Evolutionary conservation across 2,888 invertebrate species (phyloP).

Genomic region (Acrobasis repandana): DNA sequence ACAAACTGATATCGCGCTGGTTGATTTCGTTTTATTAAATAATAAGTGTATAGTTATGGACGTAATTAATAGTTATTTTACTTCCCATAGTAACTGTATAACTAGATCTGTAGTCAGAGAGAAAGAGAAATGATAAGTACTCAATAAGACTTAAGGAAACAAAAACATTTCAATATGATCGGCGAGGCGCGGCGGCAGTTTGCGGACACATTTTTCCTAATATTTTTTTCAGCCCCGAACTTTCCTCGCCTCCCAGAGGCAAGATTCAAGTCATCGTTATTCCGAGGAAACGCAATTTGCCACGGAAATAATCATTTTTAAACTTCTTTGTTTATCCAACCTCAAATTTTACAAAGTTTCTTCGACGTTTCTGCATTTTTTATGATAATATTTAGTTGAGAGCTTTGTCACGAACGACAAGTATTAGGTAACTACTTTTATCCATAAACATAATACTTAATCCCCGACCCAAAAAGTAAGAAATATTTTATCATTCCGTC

Average conservation of each 20-base stretch:
- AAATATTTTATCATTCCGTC: too few relatives aligned
- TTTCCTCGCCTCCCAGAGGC: slow-evolving; percentile 46
- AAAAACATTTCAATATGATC: slow-evolving; percentile 47
- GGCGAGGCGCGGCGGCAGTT: slow-evolving; percentile 26
- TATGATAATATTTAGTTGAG: not conserved
- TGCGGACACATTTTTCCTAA: slow-evolving; percentile 34
- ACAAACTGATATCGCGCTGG: too few relatives aligned
- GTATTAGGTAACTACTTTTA: not conserved
- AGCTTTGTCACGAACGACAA: not conserved
- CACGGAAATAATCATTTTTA: slow-evolving; percentile 55
- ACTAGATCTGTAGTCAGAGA: not conserved
- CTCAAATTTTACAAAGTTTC: slow-evolving; percentile 24
- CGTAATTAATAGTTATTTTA: not conserved
- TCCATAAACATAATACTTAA: not conserved
- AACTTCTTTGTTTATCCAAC: slow-evolving; percentile 40
- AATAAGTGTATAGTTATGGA: too few relatives aligned
- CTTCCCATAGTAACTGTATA: not conserved
- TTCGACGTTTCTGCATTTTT: not conserved
- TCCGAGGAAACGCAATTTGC: slow-evolving; percentile 52
- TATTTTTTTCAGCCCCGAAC: slow-evolving; percentile 48
- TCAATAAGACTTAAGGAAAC: slow-evolving; percentile 23
- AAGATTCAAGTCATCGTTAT: slow-evolving; percentile 59
- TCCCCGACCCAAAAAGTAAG: too few relatives aligned
- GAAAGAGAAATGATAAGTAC: not conserved
- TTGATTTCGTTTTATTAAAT: too few relatives aligned